Conservation (phyloP, 2,888 invertebrate genomes). For the Dinocampus coccinellae region DNA sequence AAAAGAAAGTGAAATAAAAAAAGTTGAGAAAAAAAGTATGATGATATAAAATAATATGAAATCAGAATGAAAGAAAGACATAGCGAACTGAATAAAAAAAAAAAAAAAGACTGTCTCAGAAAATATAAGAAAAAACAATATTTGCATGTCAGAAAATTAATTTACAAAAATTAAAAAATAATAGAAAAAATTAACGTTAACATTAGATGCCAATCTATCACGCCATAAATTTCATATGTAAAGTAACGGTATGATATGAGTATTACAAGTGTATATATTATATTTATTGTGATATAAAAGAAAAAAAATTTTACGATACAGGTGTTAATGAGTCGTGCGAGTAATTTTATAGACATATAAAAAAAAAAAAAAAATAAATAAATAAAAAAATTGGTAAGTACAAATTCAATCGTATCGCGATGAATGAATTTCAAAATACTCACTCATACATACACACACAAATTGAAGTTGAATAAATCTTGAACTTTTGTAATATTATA, state of each 20-base stretch:
- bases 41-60: slow-evolving; percentile 16
- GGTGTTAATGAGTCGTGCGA: slow-evolving; percentile 18
- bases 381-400: too few species aligned
- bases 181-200: slow-evolving; percentile 31
- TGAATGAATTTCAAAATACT: too few species aligned
- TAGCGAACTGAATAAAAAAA: too few species aligned
- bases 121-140: slow-evolving; percentile 15
- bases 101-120: too few species aligned
- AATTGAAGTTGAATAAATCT: slow-evolving; percentile 16
- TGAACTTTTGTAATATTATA: background rate
- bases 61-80: too few species aligned
- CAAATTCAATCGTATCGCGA: background rate
- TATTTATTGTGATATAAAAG: too few species aligned
- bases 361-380: too few species aligned
- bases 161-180: slow-evolving; percentile 5
- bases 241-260: slow-evolving; percentile 29
- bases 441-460: background rate
- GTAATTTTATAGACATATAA: slow-evolving; percentile 12
- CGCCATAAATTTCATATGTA: slow-evolving; percentile 57
- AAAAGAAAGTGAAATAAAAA: background rate
- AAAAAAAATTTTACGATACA: too few species aligned
- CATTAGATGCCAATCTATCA: slow-evolving; percentile 55
- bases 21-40: background rate
- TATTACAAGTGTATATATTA: too few species aligned
- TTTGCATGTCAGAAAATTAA: slow-evolving; percentile 15